Percentiles rank a stretch among this genome's conserved stretches.
These are phyloP conservation scores for Brachypalpus laphriformis DNA, from an alignment of 2,888 invertebrate genomes.

Conservation along the genomic window DNA sequence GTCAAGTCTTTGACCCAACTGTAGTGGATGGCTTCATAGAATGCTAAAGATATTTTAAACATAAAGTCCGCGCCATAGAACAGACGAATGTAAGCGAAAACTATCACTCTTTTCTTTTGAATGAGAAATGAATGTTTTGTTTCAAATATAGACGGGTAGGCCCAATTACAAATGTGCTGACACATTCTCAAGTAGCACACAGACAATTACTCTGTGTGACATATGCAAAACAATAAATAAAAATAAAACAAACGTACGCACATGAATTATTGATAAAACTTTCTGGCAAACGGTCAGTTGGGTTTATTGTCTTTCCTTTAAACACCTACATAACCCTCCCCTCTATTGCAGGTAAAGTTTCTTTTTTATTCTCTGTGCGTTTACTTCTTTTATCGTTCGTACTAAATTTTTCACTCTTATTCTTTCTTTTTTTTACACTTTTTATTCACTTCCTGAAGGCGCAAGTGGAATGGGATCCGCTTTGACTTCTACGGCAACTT, in stretches of 20 bases:
- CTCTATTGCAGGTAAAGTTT: background rate
- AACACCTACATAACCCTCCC: background rate
- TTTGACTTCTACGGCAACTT: background rate
- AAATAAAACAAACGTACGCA: constrained; percentile 6
- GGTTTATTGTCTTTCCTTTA: background rate
- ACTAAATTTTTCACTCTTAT: background rate
- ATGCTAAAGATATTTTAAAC: background rate
- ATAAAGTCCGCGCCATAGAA: background rate
- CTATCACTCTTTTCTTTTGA: constrained; percentile 7
- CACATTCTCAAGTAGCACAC: constrained; percentile 13
- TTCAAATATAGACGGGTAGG: background rate
- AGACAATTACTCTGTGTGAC: background rate
- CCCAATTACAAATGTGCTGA: constrained; percentile 22
- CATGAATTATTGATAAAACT: constrained; percentile 45
- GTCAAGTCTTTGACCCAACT: constrained; percentile 50
- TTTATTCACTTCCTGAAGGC: constrained; percentile 49
- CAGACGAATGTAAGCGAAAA: too few species aligned
- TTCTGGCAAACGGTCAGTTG: constrained; percentile 34
- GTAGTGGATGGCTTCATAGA: background rate
- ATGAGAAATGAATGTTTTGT: background rate
- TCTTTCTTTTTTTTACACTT: background rate
- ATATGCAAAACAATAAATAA: constrained; percentile 28
- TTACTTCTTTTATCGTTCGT: constrained; percentile 11
- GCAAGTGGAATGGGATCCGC: constrained; percentile 3
- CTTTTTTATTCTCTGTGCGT: background rate